Evolutionary conservation across 2,797 vertebrate genomes (phyloP), one percentile per base, ranked within the genome.

Genomic region (Chrosomus eos): DNA sequence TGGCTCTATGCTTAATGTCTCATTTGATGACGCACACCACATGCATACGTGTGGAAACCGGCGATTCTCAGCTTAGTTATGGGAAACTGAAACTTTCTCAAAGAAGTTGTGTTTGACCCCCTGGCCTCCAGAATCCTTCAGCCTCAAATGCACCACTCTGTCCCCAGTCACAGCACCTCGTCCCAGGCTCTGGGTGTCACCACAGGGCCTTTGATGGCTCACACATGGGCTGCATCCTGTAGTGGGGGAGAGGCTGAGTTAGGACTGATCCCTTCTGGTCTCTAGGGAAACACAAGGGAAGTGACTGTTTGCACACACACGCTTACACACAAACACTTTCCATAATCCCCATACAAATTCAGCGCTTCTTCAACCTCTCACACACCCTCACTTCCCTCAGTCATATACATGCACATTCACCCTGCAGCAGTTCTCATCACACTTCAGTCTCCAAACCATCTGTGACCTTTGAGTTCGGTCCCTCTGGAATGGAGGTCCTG

Each of bases 61-160:
- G 9, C 0, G 51, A 74, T 85, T 87, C 85, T 86, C 67, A 84
- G 81, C 62, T 73, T 68, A 76, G 66, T 80, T 71, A 81, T 88
- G 88, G 88, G 90, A 89, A 90, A 85, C 82, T 83, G 67, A 81
- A 87, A 82, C 64, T 68, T 90, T 90, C 87, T 87, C 89, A 90
- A 89, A 87, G 83, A 85, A 45, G 58, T 82, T 58, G 77, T 71
- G 58, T 76, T 84, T 89, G 85, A 89, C 87, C 83, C 68, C 60
- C 55, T 48, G 66, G 18, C 43, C 33, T 68, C 26, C 45, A 81
- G 64, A 85, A 84, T 86, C 80, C 60, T 75, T 68, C 80, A 68
- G 55, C 14, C 58, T 79, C 71, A 21, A 58, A 45, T 72, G 9
- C 66, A 60, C 38, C 70, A 28, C 48, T 72, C 67, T 75, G 51